phyloP scores from a whole-genome alignment of 2,888 invertebrate genomes.

The Cryptophagus acutangulus region DNA sequence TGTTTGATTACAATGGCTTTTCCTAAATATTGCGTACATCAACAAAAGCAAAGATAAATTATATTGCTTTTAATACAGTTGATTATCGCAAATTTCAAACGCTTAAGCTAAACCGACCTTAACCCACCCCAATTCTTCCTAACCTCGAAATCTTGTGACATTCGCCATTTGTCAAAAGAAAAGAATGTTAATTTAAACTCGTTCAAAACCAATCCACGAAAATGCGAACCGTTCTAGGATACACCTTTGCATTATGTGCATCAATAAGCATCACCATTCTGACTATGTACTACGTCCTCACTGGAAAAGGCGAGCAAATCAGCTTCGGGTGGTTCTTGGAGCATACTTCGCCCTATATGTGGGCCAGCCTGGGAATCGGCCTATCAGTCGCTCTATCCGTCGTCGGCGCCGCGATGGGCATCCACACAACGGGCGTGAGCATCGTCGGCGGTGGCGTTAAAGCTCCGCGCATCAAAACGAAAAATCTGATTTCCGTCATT shows the following conservation, averaged over 20 bases:
- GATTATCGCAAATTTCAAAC: too few species aligned
- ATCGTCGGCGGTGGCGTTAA: constrained; percentile 98
- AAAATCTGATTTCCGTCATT: constrained; percentile 98
- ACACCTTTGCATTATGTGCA: constrained; percentile 43
- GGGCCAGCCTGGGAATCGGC: constrained; percentile 91
- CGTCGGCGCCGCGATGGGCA: constrained; percentile 92
- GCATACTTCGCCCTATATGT: constrained; percentile 91
- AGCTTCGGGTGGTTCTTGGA: constrained; percentile 89
- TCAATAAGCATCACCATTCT: constrained; percentile 42
- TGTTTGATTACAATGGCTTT: too few species aligned
- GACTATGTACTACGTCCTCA: constrained; percentile 65
- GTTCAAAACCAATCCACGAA: too few species aligned
- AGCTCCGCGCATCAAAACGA: constrained; percentile 97
- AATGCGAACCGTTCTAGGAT: constrained; percentile 39
- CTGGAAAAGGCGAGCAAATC: constrained; percentile 80
- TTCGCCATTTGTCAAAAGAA: too few species aligned
- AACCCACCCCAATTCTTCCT: too few species aligned
- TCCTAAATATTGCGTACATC: too few species aligned
- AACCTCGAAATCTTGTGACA: too few species aligned
- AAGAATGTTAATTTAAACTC: too few species aligned
- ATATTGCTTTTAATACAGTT: too few species aligned
- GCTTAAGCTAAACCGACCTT: too few species aligned
- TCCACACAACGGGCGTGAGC: constrained; percentile 93
- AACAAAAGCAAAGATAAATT: too few species aligned
- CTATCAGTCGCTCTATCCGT: constrained; percentile 92